Evolutionary conservation across 2,113 vertebrate genomes (phyloP).

Genomic region (Megaptera novaeangliae): DNA sequence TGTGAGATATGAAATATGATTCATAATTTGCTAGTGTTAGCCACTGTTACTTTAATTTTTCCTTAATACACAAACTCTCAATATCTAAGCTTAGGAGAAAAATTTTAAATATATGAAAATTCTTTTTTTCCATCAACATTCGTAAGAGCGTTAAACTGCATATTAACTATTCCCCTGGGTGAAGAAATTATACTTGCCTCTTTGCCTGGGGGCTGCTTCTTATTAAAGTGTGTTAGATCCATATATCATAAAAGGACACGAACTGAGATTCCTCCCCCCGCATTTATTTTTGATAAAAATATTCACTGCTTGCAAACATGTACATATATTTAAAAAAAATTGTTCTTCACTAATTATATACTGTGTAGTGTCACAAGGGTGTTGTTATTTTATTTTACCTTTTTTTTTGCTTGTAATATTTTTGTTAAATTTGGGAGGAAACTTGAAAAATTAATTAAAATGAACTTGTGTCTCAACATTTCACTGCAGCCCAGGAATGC

Average conservation of each 20-base stretch:
- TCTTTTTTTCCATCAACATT: slow-evolving; percentile 57
- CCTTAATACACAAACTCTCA: slow-evolving; percentile 29
- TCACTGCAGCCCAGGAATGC: not conserved
- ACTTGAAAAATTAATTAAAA: slow-evolving; percentile 57
- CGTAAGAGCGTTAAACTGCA: slow-evolving; percentile 62
- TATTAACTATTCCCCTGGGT: slow-evolving; percentile 59
- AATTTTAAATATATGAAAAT: slow-evolving; percentile 61
- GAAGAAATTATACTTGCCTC: slow-evolving; percentile 58
- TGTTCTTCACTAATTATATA: slow-evolving; percentile 34
- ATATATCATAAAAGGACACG: slow-evolving; percentile 65
- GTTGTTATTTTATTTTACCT: not conserved
- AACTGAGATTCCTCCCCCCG: slow-evolving; percentile 31
- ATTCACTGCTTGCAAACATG: slow-evolving; percentile 20
- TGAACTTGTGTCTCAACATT: slow-evolving; percentile 33
- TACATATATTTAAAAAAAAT: not conserved
- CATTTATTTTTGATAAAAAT: slow-evolving; percentile 72
- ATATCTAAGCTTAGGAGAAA: slow-evolving; percentile 47
- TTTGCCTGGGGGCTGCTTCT: slow-evolving; percentile 69
- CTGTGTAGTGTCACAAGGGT: not conserved
- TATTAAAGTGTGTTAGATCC: slow-evolving; percentile 72
- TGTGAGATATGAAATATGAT: not conserved
- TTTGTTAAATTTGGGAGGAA: slow-evolving; percentile 27
- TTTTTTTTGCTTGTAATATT: slow-evolving; percentile 30
- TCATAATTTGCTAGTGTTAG: not conserved
- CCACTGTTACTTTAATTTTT: slow-evolving; percentile 31